Conservation (phyloP, 2,888 invertebrate species). For the Spodoptera picta region DNA sequence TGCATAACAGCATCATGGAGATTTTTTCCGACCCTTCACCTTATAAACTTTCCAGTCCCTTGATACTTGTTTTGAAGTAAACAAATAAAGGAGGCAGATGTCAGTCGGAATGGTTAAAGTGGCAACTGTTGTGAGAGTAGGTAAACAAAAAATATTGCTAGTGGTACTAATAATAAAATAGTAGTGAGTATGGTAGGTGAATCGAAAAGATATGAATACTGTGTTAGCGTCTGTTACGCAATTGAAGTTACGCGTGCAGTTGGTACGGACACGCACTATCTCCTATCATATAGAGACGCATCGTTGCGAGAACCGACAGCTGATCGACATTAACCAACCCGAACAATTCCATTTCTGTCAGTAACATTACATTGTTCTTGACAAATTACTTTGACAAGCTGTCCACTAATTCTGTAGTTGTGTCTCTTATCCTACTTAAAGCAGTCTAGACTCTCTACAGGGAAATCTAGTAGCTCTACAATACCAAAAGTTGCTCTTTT, state of each 20-base stretch:
- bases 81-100: slow-evolving; percentile 39
- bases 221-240: slow-evolving; percentile 73
- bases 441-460: too few species aligned
- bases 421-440: not conserved
- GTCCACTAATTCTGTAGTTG: slow-evolving; percentile 11
- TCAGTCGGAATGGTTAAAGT: slow-evolving; percentile 26
- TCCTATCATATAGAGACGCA: slow-evolving; percentile 80
- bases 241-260: slow-evolving; percentile 70
- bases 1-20: slow-evolving; percentile 62
- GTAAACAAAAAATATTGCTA: slow-evolving; percentile 48
- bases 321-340: slow-evolving; percentile 68
- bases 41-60: slow-evolving; percentile 51
- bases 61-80: slow-evolving; percentile 38
- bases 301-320: slow-evolving; percentile 77
- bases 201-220: slow-evolving; percentile 62
- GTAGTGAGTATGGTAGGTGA: slow-evolving; percentile 59
- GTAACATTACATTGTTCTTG: slow-evolving; percentile 27
- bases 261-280: slow-evolving; percentile 80
- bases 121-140: slow-evolving; percentile 20
- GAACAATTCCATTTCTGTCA: slow-evolving; percentile 16
- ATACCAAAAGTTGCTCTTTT: too few species aligned
- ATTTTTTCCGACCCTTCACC: slow-evolving; percentile 55
- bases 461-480: too few species aligned
- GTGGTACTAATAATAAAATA: slow-evolving; percentile 70
- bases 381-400: slow-evolving; percentile 41